phyloP scores from a whole-genome alignment of 1,140 invertebrate genomes.

The Akabosia matsudoensis region DNA sequence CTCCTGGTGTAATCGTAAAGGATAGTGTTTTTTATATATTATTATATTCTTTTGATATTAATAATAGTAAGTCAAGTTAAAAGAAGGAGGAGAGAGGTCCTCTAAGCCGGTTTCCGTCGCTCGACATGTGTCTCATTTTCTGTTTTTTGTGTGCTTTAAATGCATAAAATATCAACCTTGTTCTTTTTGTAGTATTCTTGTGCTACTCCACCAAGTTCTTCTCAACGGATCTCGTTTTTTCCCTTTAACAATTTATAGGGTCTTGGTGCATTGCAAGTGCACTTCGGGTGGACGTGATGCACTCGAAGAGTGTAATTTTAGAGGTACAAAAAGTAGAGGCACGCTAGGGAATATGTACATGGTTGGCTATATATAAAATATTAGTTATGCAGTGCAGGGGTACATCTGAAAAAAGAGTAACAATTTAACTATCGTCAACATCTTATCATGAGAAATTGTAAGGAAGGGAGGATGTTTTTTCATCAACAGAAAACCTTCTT shows the following conservation, averaged over 20 bases:
- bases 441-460: neutral
- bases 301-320: neutral
- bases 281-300: neutral
- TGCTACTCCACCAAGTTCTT: no score
- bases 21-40: no score
- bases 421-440: neutral
- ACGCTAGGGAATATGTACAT: no score
- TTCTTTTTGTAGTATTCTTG: neutral
- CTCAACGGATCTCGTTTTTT: constrained; percentile 16
- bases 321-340: neutral
- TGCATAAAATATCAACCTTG: constrained; percentile 11
- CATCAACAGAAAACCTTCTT: neutral
- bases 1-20: no score
- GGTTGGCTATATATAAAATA: no score
- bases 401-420: neutral
- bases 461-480: neutral
- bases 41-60: neutral
- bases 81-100: neutral
- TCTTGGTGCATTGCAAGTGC: neutral
- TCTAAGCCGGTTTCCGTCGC: constrained; percentile 21
- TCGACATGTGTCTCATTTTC: constrained; percentile 20
- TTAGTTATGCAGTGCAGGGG: neutral
- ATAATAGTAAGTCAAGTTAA: neutral
- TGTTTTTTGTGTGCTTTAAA: neutral
- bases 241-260: constrained; percentile 10